Conservation (phyloP, 2,888 invertebrate species). For the Drosophila kanekoi region DNA sequence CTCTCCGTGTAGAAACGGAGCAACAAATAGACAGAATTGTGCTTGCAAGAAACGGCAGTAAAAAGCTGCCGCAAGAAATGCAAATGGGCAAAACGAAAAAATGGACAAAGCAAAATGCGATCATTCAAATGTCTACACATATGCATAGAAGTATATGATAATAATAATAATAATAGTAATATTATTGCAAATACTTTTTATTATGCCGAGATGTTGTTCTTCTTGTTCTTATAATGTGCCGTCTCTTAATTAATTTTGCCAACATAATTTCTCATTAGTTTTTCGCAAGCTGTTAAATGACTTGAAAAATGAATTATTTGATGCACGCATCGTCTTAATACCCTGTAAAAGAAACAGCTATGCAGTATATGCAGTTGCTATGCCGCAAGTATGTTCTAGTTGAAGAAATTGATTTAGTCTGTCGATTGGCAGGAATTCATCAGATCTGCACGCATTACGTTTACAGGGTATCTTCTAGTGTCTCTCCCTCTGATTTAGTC, state of each 20-base stretch:
- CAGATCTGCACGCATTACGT: not conserved
- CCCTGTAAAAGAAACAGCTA: slow-evolving; percentile 29
- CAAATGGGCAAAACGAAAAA: slow-evolving; percentile 29
- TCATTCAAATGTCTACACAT: slow-evolving; percentile 14
- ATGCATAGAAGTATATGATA: not conserved
- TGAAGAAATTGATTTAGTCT: too few species aligned
- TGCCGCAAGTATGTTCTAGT: too few species aligned
- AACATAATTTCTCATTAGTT: slow-evolving; percentile 67
- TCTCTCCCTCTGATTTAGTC: not conserved
- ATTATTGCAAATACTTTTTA: slow-evolving; percentile 13
- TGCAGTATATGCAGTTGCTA: too few species aligned
- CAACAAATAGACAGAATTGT: slow-evolving; percentile 11
- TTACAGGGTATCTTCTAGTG: slow-evolving; percentile 8
- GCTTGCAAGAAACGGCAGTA: slow-evolving; percentile 42
- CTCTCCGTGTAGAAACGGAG: not conserved
- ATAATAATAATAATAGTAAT: slow-evolving; percentile 25
- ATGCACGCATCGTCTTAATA: slow-evolving; percentile 24
- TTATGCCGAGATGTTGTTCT: slow-evolving; percentile 29
- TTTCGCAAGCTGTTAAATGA: slow-evolving; percentile 69
- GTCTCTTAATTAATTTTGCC: slow-evolving; percentile 69
- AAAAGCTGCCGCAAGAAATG: slow-evolving; percentile 32
- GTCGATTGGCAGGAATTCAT: too few species aligned
- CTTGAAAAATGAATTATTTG: slow-evolving; percentile 74
- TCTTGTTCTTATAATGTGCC: slow-evolving; percentile 42
- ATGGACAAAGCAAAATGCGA: slow-evolving; percentile 30